These are phyloP conservation scores for Corapipo altera DNA, from an alignment of 2,113 vertebrate genomes.

Conservation along the genomic window DNA sequence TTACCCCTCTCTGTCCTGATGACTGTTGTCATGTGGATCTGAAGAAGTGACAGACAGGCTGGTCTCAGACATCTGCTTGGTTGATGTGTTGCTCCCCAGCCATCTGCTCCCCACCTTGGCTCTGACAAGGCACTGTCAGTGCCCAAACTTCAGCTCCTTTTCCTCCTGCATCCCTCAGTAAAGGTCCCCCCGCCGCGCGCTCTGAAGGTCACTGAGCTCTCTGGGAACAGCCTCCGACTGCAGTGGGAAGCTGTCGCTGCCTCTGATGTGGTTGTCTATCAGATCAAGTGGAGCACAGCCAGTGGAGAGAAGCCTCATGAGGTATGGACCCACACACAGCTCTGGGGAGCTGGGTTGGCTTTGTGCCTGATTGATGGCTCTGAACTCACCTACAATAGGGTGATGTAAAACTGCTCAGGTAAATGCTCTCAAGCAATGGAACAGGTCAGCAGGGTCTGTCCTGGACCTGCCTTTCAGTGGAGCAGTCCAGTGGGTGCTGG, in stretches of 20 bases:
- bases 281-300: constrained; percentile 90
- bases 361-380: background rate
- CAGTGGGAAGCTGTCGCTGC: constrained; percentile 82
- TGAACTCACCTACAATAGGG: background rate
- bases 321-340: constrained; percentile 54
- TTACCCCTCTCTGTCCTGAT: background rate
- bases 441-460: background rate
- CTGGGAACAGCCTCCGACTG: constrained; percentile 77
- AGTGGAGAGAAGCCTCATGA: constrained; percentile 84
- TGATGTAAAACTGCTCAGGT: background rate
- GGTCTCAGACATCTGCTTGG: background rate
- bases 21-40: background rate
- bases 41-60: constrained; percentile 2
- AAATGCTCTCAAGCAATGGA: background rate
- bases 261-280: constrained; percentile 84
- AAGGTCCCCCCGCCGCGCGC: constrained; percentile 84
- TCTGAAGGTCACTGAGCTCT: constrained; percentile 83
- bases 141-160: background rate
- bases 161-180: constrained; percentile 68
- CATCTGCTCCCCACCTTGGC: constrained; percentile 7
- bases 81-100: background rate
- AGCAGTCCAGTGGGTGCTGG: background rate
- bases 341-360: background rate
- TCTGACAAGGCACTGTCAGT: background rate
- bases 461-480: background rate